Base-by-base conservation (phyloP, 1,140 invertebrate genomes). In the Drosophila kohkoa region DNA sequence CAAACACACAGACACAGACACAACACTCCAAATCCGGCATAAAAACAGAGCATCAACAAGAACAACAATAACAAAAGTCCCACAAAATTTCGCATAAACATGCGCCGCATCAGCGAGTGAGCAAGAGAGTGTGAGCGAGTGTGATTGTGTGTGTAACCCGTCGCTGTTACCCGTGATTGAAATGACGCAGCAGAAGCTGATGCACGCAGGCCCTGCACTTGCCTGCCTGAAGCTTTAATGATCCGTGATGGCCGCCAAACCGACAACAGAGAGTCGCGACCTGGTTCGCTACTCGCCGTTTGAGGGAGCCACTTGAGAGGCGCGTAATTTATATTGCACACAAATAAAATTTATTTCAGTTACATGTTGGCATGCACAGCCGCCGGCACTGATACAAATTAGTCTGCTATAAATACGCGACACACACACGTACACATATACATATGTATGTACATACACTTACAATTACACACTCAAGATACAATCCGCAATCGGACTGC, bases 311-410 rank as follows among this genome's bases (percentile, higher is more conserved):
- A 46, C 68, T 68, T 66, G 70, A 79, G 60, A 60, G 65, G 76
- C 83, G 77, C 59, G 70, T 77, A 83, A 88, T 87, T 82, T 82
- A 80, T 80, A 88, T 83, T 80, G 77, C 83, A 78, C 66, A 78
- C 80, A 80, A 83, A 88, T 88, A 70, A 83, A 77, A 83, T 88
- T 87, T 83, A 88, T 83, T 88, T 89, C 80, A 57, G 58, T 75
- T 82, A 72, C 83, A 88, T 81, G 80, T 75, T 64, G 83, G 73
- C 83, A 88, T 82, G 77, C 77, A 72, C 55, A 68, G 57, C 52
- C 41, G 57, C 52, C 41, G 73, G 30, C 51, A 72, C 55, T 79
- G 82, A 75, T 88, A 88, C 73, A 87, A 88, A 87, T 87, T 88
- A 80, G 83, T 70, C 63, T 57, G 51, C 76, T 87, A 88, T 88